Evolutionary conservation across 2,888 invertebrate genomes (phyloP).

Genomic region (Philereme transversata): DNA sequence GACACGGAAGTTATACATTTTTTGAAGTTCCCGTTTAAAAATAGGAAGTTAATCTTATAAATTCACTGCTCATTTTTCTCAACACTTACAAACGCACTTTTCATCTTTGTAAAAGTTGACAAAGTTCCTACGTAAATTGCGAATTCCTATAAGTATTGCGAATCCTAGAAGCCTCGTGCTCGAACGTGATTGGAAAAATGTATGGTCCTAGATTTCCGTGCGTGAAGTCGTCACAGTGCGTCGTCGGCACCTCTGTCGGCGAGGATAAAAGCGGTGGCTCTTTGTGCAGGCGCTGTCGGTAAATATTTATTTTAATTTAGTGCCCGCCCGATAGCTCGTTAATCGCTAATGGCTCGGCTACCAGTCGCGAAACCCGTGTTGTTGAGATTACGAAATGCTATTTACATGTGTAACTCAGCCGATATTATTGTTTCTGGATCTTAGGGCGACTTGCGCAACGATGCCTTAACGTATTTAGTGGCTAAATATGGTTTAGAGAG

Average conservation of each 20-base stretch:
- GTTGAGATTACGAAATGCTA: constrained; percentile 40
- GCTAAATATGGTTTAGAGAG: too few relatives aligned
- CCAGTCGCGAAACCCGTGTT: constrained; percentile 45
- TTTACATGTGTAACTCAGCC: constrained; percentile 37
- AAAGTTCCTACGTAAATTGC: too few relatives aligned
- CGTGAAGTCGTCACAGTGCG: constrained; percentile 37
- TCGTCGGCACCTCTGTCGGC: constrained; percentile 80
- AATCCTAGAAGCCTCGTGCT: background rate
- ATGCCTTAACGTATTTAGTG: too few relatives aligned
- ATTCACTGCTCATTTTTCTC: too few relatives aligned
- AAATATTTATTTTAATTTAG: constrained; percentile 84
- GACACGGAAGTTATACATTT: too few relatives aligned
- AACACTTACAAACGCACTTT: too few relatives aligned
- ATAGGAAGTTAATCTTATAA: too few relatives aligned
- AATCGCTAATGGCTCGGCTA: constrained; percentile 80
- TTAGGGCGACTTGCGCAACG: too few relatives aligned
- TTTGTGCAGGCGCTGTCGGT: constrained; percentile 71
- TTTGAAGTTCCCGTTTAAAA: too few relatives aligned
- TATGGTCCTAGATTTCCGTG: constrained; percentile 26
- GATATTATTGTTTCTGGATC: background rate
- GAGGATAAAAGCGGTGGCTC: constrained; percentile 69
- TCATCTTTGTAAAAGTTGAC: too few relatives aligned
- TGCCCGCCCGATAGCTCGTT: constrained; percentile 75
- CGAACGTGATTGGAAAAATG: background rate
- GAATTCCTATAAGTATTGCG: background rate